These are phyloP conservation scores for Drosophila trichaetosa DNA, from an alignment of 2,888 invertebrate species.

Conservation along the genomic window DNA sequence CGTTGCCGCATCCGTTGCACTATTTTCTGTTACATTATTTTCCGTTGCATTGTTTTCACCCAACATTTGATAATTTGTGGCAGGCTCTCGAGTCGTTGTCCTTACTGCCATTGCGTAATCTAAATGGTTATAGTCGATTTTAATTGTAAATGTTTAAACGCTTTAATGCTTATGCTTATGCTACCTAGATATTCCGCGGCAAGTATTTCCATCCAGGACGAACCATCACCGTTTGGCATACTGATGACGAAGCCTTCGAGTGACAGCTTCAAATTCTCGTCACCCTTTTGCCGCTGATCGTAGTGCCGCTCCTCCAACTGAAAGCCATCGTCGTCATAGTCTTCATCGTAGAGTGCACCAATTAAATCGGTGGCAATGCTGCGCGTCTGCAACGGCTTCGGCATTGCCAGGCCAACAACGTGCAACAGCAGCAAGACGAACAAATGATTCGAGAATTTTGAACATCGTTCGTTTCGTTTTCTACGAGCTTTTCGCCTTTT, in stretches of 20 bases:
- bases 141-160: not conserved
- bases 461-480: conserved; percentile 74
- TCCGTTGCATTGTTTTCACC: conserved; percentile 25
- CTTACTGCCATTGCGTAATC: conserved; percentile 46
- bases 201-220: conserved; percentile 51
- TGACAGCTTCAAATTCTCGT: conserved; percentile 90
- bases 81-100: conserved; percentile 32
- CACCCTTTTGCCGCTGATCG: conserved; percentile 92
- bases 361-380: conserved; percentile 55
- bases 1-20: conserved; percentile 17
- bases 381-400: conserved; percentile 42
- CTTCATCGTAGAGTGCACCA: conserved; percentile 58
- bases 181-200: conserved; percentile 59
- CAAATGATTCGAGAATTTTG: conserved; percentile 83
- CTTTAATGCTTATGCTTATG: too few relatives aligned
- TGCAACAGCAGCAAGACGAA: conserved; percentile 76
- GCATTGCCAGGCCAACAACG: conserved; percentile 30
- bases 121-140: not conserved
- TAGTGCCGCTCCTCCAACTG: conserved; percentile 85
- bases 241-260: conserved; percentile 85
- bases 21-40: conserved; percentile 7
- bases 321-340: conserved; percentile 67
- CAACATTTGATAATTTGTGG: conserved; percentile 31
- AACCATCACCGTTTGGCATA: conserved; percentile 57
- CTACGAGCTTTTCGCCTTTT: conserved; percentile 2